A percentile compares a stretch with the other conserved stretches of the same genome.
phyloP scores from a whole-genome alignment of 2,888 invertebrate genomes.

The Tetranychus piercei region DNA sequence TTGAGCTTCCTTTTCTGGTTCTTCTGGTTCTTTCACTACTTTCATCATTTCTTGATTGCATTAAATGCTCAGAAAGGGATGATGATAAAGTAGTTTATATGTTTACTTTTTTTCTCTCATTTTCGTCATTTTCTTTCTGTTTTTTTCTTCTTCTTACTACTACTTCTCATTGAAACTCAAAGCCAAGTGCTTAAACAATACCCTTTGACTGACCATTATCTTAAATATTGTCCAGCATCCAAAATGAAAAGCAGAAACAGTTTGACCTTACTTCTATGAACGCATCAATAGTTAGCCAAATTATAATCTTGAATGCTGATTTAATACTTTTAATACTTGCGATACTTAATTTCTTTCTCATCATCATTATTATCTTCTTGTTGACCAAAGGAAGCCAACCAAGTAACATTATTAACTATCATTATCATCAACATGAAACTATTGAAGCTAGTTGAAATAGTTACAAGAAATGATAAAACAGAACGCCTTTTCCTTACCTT shows the following conservation, averaged over 20 bases:
- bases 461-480: background rate
- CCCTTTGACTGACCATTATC: no score
- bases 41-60: background rate
- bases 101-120: no score
- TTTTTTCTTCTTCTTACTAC: no score
- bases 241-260: background rate
- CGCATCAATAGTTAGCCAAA: background rate
- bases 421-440: background rate
- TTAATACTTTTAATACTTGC: background rate
- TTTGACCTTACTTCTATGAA: background rate
- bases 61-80: background rate
- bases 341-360: background rate
- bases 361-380: no score
- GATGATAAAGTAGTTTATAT: background rate
- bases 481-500: background rate
- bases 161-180: no score
- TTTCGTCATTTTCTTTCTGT: no score
- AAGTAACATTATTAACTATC: background rate
- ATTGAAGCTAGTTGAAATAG: no score
- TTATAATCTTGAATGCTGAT: background rate
- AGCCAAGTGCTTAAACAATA: no score
- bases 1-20: background rate
- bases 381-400: conserved; percentile 1
- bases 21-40: background rate
- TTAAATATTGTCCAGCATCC: no score